Base-by-base conservation (phyloP, 2,888 invertebrate genomes). In the Caenorhabditis panamensis region DNA sequence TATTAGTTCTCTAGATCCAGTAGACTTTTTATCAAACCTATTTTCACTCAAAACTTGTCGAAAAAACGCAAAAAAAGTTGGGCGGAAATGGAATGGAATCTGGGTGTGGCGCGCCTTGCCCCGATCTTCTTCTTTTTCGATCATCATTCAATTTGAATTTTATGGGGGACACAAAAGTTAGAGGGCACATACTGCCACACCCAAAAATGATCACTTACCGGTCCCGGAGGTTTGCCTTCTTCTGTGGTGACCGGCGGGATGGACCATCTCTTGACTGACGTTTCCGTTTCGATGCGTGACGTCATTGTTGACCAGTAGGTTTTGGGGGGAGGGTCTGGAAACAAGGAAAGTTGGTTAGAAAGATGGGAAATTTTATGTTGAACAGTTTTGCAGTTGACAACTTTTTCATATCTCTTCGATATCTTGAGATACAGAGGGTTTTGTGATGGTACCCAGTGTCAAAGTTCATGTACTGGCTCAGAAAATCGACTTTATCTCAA, bases 261-360 rank as follows among this genome's bases (percentile, higher is more conserved):
- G 37, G 83, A 83, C 87, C 87, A 87, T 75, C 84, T 69, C 51
- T 83, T 85, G 61, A 84, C 63, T 1, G 84, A 84, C 5, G 83
- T 84, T 37, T 84, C 83, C 6, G 86, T 82, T 53, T 81, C 84
- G 54, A 87, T 82, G n/a, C 79, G 78, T 11, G 84, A 80, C 13
- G 85, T 83, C 87, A 87, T 87, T 31, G 87, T 85, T 22, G 87
- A 86, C 79, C 84, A 82, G 31, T 80, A 82, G 16, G 82, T 84
- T 47, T 78, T 82, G 5, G 6, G 56, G 1, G 73, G 59, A 13
- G 41, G 41, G 41, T 41, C 41, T 41, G 41, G 9, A 41, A 31
- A 6, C 5, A 31, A 13, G 41, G 11, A 36, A 36, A 13, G 13
- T 41, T 41, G 41, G 41, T 41, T 31, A 31, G 31, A 9, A 31